phyloP scores from a whole-genome alignment of 2,113 vertebrate species.

The Calidris pugnax region DNA sequence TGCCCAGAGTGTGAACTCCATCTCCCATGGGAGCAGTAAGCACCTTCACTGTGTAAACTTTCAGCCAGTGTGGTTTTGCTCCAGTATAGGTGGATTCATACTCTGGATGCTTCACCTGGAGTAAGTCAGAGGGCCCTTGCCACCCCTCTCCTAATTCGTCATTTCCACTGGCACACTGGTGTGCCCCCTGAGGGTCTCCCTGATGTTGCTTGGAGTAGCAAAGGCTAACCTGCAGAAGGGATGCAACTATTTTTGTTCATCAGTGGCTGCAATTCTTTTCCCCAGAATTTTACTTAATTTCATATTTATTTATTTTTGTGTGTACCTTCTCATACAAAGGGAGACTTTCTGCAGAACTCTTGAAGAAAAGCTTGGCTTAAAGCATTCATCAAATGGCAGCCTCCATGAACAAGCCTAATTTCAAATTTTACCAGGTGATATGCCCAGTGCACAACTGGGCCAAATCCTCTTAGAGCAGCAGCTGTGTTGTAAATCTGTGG shows the following conservation, averaged over 20 bases:
- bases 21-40: background rate
- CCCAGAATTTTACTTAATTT: background rate
- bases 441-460: background rate
- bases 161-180: background rate
- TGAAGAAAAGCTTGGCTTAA: background rate
- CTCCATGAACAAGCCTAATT: background rate
- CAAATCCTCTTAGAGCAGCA: background rate
- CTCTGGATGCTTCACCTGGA: background rate
- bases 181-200: background rate
- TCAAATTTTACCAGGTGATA: background rate
- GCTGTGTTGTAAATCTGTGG: background rate
- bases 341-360: background rate
- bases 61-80: background rate
- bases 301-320: background rate
- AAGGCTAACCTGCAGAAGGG: background rate
- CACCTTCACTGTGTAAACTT: background rate
- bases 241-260: background rate
- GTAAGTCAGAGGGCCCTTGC: background rate
- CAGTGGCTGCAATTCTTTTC: background rate
- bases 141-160: background rate
- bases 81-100: background rate
- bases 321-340: background rate
- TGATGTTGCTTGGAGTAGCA: background rate
- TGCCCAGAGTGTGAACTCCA: background rate
- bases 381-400: background rate